These are phyloP conservation scores for Scomberomorus guttatus DNA, from an alignment of 2,797 vertebrate species.

Conservation along the genomic window DNA sequence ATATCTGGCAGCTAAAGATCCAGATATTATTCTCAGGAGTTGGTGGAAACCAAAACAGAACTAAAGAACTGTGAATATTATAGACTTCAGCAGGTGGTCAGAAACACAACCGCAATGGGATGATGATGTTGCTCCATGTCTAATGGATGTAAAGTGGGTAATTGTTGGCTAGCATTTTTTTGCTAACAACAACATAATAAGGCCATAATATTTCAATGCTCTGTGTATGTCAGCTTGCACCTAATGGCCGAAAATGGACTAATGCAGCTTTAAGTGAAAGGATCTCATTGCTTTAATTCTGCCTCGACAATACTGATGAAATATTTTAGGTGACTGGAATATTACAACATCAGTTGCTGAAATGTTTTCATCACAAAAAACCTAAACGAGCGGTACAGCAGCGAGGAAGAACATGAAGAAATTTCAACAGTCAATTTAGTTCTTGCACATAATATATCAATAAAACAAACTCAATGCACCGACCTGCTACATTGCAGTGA, in stretches of 20 bases:
- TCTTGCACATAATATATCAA: not conserved
- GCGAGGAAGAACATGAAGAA: slow-evolving; percentile 4
- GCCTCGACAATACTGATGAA: not conserved
- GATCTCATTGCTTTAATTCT: not conserved
- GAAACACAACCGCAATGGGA: too few relatives aligned
- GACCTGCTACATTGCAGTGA: not conserved
- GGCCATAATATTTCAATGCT: not conserved
- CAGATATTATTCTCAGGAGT: not conserved
- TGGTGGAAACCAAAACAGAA: not conserved
- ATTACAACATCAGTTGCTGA: not conserved
- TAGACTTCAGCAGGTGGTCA: not conserved
- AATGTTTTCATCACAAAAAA: not conserved
- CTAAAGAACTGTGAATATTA: too few relatives aligned
- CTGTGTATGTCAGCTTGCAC: not conserved
- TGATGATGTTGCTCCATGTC: not conserved
- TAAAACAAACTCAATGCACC: slow-evolving; percentile 8
- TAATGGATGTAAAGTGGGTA: not conserved
- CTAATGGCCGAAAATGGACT: not conserved
- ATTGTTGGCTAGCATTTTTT: not conserved
- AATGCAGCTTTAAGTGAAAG: slow-evolving; percentile 1
- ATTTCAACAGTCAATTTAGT: not conserved
- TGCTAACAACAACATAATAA: not conserved
- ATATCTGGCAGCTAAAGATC: not conserved
- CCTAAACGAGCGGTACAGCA: not conserved
- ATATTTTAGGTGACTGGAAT: not conserved